Conservation (phyloP, 2,113 vertebrate species). For the Sinocyclocheilus grahami region DNA sequence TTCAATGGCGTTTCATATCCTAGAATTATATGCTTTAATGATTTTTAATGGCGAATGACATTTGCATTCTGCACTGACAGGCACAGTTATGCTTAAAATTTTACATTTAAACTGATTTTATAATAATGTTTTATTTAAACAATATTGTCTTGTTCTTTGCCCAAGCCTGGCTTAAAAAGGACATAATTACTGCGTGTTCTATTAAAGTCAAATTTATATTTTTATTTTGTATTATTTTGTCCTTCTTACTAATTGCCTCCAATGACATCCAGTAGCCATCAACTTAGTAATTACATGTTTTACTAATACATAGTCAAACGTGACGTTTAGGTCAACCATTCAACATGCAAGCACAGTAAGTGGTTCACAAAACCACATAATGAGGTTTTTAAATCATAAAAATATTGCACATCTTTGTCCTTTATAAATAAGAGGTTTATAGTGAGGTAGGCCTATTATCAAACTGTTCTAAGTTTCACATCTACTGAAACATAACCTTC, state of each 20-base stretch:
- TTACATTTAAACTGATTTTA: background rate
- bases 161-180: slow-evolving; percentile 5
- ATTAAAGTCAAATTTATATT: background rate
- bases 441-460: background rate
- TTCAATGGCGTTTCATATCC: background rate
- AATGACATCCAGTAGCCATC: slow-evolving; percentile 7
- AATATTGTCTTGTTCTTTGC: background rate
- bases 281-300: slow-evolving; percentile 7
- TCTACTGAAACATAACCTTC: background rate
- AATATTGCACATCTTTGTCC: background rate
- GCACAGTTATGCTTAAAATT: background rate
- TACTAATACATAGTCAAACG: background rate
- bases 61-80: background rate
- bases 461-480: background rate
- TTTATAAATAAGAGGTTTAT: background rate
- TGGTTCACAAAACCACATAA: background rate
- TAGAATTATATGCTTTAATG: background rate
- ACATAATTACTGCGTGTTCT: slow-evolving; percentile 1
- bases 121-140: slow-evolving; percentile 12
- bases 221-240: background rate
- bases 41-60: background rate
- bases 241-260: background rate
- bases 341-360: background rate
- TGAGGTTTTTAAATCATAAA: background rate
- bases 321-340: background rate